Evolutionary conservation across 2,797 vertebrate genomes (phyloP).

Genomic region (Poeciliopsis paucimaculata): DNA sequence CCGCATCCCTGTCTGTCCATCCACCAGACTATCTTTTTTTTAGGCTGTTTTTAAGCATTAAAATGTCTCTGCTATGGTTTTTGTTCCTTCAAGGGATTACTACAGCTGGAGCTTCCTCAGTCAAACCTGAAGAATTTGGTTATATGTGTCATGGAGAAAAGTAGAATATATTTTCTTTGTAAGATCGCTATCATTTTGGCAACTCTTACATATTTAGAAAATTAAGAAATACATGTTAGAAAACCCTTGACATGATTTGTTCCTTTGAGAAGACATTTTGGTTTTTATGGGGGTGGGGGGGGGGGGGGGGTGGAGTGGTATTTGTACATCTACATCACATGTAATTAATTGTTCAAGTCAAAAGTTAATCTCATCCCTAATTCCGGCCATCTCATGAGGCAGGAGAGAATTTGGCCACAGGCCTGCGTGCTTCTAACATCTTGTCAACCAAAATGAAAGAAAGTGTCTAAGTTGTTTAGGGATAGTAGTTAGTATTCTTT

Average conservation of each 20-base stretch:
- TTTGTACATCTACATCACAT: conserved; percentile 46
- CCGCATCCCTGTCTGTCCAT: conserved; percentile 55
- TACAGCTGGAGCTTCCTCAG: conserved; percentile 6
- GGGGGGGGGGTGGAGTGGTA: conserved; percentile 36
- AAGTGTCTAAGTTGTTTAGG: not conserved
- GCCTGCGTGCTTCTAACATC: not conserved
- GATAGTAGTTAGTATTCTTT: not conserved
- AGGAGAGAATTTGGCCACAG: conserved; percentile 23
- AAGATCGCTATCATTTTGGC: not conserved
- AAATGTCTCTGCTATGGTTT: conserved; percentile 7
- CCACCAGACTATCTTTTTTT: conserved; percentile 11
- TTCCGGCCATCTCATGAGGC: conserved; percentile 24
- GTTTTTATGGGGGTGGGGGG: not conserved
- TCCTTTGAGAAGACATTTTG: conserved; percentile 22
- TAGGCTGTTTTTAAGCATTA: conserved; percentile 13
- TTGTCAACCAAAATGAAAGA: not conserved
- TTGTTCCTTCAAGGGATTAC: conserved; percentile 10
- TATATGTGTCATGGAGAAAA: not conserved
- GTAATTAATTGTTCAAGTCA: conserved; percentile 42
- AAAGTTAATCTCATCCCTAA: conserved; percentile 61
- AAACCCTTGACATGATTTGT: not conserved
- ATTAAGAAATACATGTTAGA: not conserved
- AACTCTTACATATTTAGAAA: not conserved
- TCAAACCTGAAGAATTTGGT: not conserved
- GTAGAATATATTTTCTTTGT: not conserved